Conservation (phyloP, 1,140 invertebrate genomes). For the Mylabris phalerata region DNA sequence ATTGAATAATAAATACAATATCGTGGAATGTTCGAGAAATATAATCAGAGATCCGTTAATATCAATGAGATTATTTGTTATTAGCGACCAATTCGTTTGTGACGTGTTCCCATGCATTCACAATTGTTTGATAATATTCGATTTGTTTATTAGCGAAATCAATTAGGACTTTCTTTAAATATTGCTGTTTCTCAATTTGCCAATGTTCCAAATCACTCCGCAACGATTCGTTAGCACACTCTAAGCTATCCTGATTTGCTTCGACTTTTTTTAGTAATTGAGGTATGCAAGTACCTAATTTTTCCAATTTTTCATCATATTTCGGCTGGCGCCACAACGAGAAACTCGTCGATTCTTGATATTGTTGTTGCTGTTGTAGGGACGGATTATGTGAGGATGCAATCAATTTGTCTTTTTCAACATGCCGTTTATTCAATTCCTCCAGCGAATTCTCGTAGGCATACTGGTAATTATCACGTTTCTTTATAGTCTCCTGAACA, state of each 20-base stretch:
- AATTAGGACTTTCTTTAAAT: conserved; percentile 60
- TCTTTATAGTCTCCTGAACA: conserved; percentile 58
- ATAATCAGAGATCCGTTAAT: too few species aligned
- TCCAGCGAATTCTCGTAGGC: conserved; percentile 61
- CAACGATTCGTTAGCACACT: conserved; percentile 66
- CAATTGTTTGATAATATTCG: conserved; percentile 58
- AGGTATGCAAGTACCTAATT: conserved; percentile 46
- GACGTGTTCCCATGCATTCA: conserved; percentile 52
- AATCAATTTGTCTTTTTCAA: conserved; percentile 54
- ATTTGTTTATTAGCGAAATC: conserved; percentile 63
- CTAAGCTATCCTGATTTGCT: conserved; percentile 57
- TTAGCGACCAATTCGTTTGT: conserved; percentile 23
- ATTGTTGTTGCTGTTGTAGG: conserved; percentile 1
- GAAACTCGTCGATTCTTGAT: conserved; percentile 30
- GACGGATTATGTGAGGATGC: neutral
- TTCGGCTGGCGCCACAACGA: conserved; percentile 52
- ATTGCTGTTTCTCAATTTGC: conserved; percentile 61
- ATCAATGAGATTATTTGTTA: too few species aligned
- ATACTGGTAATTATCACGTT: conserved; percentile 62
- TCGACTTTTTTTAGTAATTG: conserved; percentile 51
- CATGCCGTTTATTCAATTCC: conserved; percentile 55
- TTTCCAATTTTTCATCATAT: conserved; percentile 52
- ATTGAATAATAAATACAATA: too few species aligned
- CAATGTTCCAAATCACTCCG: conserved; percentile 65
- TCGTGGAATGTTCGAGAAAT: too few species aligned